Base-by-base conservation (phyloP, 2,888 invertebrate genomes). In the Ichneumon xanthorius region DNA sequence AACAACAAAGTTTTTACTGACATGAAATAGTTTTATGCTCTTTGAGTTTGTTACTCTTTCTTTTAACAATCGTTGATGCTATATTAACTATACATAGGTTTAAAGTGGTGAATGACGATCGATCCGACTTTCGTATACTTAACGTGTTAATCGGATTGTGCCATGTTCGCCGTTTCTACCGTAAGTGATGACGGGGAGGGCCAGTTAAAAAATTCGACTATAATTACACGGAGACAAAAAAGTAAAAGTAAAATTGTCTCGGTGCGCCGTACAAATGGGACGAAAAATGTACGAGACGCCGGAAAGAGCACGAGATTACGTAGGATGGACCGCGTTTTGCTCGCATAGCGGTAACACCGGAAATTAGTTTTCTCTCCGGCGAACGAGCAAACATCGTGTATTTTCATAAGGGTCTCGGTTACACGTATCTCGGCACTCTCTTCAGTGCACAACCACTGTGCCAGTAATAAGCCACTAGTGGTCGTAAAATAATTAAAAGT, bases 381-480 rank as follows among this genome's bases (percentile, higher is more conserved):
- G 72, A 84, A 84, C 77, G 84, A 84, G 84, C 80, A 80, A 84
- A 80, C 80, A 71, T 84, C 80, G 84, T 80, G 76, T 77, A 80
- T 76, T 80, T 84, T 80, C 77, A 84, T 80, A 83, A 72, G 77
- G 77, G 65, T 50, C 80, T 76, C 26, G n/a, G 76, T 77, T 70
- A 73, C 61, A 53, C 67, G 81, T 73, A 77, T 80, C 58, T 79
- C 83, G 33, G 19, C 22, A 72, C 58, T 65, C 78, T 76, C 37
- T 65, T 33, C 67, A 68, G 58, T n/a, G 48, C 50, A 53, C 55
- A 22, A 40, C 58, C 58, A 22, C 63, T 63, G 65, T 82, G 75
- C 67, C 40, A 45, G 75, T 80, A 86, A 83, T 80, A 83, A 82
- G 80, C 78, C 80, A 70, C 68, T 63, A 40, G 80, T 16, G 83